phyloP scores from a whole-genome alignment of 2,888 invertebrate genomes.

The Chirona hameri region DNA sequence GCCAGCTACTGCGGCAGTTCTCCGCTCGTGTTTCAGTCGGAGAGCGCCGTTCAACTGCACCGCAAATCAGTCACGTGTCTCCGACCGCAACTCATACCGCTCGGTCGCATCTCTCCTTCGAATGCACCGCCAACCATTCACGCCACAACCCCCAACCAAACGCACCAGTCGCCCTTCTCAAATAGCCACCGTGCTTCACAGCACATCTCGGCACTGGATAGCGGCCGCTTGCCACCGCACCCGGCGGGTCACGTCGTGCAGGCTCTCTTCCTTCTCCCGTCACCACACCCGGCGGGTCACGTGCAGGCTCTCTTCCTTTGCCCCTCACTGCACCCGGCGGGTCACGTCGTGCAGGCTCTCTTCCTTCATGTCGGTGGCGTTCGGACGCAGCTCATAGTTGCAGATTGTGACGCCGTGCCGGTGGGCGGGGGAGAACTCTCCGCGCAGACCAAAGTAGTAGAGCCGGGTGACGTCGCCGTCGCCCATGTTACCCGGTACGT shows the following conservation, averaged over 20 bases:
- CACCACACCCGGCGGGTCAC: not conserved
- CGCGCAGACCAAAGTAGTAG: slow-evolving; percentile 91
- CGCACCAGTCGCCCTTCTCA: too few relatives aligned
- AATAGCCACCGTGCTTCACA: too few relatives aligned
- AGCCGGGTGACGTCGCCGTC: slow-evolving; percentile 63
- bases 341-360: slow-evolving; percentile 29
- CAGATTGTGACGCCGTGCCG: slow-evolving; percentile 87
- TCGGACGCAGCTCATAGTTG: slow-evolving; percentile 82
- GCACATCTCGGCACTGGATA: too few relatives aligned
- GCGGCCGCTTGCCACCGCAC: not conserved
- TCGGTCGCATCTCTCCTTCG: too few relatives aligned
- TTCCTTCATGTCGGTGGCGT: slow-evolving; percentile 74
- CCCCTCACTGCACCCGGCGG: not conserved
- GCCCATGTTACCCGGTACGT: slow-evolving; percentile 87
- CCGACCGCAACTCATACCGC: too few relatives aligned
- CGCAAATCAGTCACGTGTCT: too few relatives aligned
- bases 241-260: not conserved
- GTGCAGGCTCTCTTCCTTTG: slow-evolving; percentile 44
- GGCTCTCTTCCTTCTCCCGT: slow-evolving; percentile 5
- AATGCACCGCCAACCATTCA: too few relatives aligned
- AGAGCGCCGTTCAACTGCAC: too few relatives aligned
- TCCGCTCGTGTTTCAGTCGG: too few relatives aligned
- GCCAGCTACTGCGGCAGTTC: too few relatives aligned
- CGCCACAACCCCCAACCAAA: too few relatives aligned
- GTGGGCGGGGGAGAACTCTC: slow-evolving; percentile 81